Evolutionary conservation across 1,140 invertebrate genomes (phyloP), one percentile per base, ranked within the genome.

Genomic region (Panagrolaimus sp.): DNA sequence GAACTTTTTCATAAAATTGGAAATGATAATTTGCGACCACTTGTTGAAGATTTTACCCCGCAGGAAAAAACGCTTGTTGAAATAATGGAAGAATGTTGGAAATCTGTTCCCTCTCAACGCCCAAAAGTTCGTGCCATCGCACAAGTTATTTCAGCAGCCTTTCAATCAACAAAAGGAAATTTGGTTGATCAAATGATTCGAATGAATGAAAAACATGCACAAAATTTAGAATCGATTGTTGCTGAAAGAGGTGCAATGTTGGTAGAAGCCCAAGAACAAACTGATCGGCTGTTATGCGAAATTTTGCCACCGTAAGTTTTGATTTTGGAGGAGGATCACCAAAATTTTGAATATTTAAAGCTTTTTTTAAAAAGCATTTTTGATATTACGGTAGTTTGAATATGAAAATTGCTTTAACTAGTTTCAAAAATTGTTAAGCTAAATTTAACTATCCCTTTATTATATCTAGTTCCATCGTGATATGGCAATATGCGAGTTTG

Each of bases 181-280:
- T 58, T 82, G 62, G 78, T 83, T 15, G 80, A 82, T 65, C 80
- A 82, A 67, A 83, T 85, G 84, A 69, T 86, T 0, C 68, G 78
- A 24, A 82, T 84, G 81, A 84, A 84, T 77, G 78, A 84, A 55
- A 81, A 83, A 67, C 80, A 84, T 47, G 83, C 83, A 0, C 65
- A 74, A 52, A 76, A 84, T 66, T 68, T 84, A 63, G 83, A 84
- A 63, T 70, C 74, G 32, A 70, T 83, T 38, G 84, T 84, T 8
- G 75, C 73, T 1, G 72, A 82, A 26, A 71, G 83, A 64, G 83
- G 74, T 12, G 67, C 68, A 12, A 68, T 80, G 46, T 71, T 84
- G 10, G 73, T 63, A 43, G 70, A 68, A 17, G 83, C 83, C 26
- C 74, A 84, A 66, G 69, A 73, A 63, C 73, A 78, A 65, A 84